Evolutionary conservation across 2,113 vertebrate genomes (phyloP).

Genomic region (Pseudorhombus dupliciocellatus): DNA sequence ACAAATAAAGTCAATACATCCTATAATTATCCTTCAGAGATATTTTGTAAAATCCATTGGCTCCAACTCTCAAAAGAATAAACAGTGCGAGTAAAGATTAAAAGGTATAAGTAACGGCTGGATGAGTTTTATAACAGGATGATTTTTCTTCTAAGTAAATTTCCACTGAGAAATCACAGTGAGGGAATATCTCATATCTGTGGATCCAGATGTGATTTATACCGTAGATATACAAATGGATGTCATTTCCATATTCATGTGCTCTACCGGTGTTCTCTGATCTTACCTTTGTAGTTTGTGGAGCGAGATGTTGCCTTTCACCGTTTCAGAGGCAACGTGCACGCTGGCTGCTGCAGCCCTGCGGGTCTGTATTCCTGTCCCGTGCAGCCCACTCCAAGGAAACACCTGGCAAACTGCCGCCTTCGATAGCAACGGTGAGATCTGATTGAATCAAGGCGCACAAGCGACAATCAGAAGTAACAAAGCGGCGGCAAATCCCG

Average conservation of each 20-base stretch:
- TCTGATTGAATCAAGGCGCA: constrained; percentile 44
- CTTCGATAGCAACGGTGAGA: constrained; percentile 66
- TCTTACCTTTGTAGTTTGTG: too few relatives aligned
- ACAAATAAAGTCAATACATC: not conserved
- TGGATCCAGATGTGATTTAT: not conserved
- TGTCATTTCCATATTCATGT: constrained; percentile 32
- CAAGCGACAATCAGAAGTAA: constrained; percentile 7
- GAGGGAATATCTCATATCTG: too few relatives aligned
- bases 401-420: constrained; percentile 66
- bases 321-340: constrained; percentile 34
- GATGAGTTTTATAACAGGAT: not conserved
- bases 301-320: constrained; percentile 13
- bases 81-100: too few relatives aligned
- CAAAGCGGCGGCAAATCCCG: constrained; percentile 39
- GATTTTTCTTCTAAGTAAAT: not conserved
- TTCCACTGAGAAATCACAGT: not conserved
- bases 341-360: constrained; percentile 40
- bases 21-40: not conserved
- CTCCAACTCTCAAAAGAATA: too few relatives aligned
- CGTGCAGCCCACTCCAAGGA: constrained; percentile 50
- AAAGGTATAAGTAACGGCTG: too few relatives aligned
- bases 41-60: too few relatives aligned
- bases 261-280: not conserved
- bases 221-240: not conserved
- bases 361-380: constrained; percentile 62